Base-by-base conservation (phyloP, 2,113 vertebrate genomes). In the Willisornis vidua region DNA sequence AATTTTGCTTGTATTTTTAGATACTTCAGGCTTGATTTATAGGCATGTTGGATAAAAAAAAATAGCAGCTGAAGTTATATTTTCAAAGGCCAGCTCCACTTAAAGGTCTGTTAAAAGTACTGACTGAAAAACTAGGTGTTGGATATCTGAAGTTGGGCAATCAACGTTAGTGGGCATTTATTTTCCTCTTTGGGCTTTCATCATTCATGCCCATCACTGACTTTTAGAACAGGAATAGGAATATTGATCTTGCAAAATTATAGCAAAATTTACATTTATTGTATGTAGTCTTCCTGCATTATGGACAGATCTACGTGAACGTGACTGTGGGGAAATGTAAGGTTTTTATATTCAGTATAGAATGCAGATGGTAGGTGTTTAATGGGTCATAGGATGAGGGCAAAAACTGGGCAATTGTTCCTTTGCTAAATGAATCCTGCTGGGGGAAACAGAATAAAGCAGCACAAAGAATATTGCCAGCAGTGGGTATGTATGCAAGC, bases 331-430 rank as follows among this genome's bases (percentile, higher is more conserved):
- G 26, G 54, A 79, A 65, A 52, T 35, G 7, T 33, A 22, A 61
- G 19, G 29, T 14, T 79, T 81, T 87, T 90, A 9, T 72, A 10
- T 73, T 65, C 17, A 4, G 35, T 26, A 23, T 57, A 83, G 48
- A 70, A 73, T 85, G 79, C 75, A 90, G 67, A 61, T 92, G 79
- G 66, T 49, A 57, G 78, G 45, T 15, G 25, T 94, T 94, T 92
- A 88, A 76, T 85, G 62, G 94, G 75, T 92, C 46, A 67, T 17
- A 79, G 39, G 62, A 63, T 65, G 62, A 92, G 54, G 45, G 66
- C 28, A 48, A 68, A 67, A 76, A 11, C 45, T 35, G 45, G 39
- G 35, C 66, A 72, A 22, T 51, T 90, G 70, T 85, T 73, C 31
- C 5, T 96, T 89, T 86, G 52, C 70, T 95, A 87, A 85, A 75